Evolutionary conservation across 1,140 invertebrate genomes (phyloP).

Genomic region (Hylyphantes graminicola): DNA sequence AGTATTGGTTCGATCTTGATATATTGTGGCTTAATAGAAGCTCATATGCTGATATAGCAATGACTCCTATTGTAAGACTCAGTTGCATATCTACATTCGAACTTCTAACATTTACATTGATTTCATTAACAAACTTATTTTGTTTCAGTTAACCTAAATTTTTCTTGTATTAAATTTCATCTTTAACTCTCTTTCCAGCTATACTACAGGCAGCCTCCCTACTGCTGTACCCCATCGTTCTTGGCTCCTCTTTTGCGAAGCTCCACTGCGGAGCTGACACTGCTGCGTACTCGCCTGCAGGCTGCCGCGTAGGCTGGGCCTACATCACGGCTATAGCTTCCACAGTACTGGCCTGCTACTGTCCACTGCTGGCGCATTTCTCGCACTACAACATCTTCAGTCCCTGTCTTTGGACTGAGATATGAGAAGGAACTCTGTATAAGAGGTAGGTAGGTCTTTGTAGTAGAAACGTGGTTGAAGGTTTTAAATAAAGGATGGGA

Average conservation of each 20-base stretch:
- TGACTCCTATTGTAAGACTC: too few species aligned
- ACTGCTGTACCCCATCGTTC: slow-evolving; percentile 42
- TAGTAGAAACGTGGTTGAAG: too few species aligned
- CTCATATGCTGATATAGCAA: too few species aligned
- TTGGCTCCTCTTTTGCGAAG: slow-evolving; percentile 38
- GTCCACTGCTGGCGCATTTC: slow-evolving; percentile 50
- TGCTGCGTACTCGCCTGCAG: slow-evolving; percentile 8
- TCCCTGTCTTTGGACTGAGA: slow-evolving; percentile 45
- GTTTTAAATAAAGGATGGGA: too few species aligned
- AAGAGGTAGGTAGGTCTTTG: too few species aligned
- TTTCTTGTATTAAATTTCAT: background rate
- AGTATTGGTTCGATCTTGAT: too few species aligned
- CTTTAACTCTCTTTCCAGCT: background rate
- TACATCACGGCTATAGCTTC: slow-evolving; percentile 55
- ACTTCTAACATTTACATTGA: too few species aligned
- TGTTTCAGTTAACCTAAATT: background rate
- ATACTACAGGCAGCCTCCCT: slow-evolving; percentile 47
- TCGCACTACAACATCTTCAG: slow-evolving; percentile 53
- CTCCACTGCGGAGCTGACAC: slow-evolving; percentile 47
- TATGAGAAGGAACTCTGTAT: slow-evolving; percentile 1
- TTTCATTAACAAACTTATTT: too few species aligned
- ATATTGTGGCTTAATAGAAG: too few species aligned
- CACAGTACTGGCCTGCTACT: slow-evolving; percentile 55
- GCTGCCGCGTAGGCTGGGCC: slow-evolving; percentile 58
- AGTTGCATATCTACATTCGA: too few species aligned